Evolutionary conservation across 2,113 vertebrate genomes (phyloP), one percentile per base, ranked within the genome.

Genomic region (Pelecanoides urinatrix): DNA sequence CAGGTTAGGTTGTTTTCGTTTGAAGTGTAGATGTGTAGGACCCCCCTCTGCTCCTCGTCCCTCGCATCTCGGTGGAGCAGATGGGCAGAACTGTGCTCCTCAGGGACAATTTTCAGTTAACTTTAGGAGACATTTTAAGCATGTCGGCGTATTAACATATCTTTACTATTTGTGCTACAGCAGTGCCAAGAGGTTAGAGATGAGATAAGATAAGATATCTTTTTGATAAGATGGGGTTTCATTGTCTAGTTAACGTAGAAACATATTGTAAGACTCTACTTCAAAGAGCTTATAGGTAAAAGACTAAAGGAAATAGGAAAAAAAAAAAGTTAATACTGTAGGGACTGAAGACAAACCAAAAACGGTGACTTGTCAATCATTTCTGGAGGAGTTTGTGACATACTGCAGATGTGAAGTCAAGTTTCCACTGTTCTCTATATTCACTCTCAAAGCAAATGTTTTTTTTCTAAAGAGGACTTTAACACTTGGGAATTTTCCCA

Each of bases 101-200:
- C 12, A 1, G 30, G 18, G n/a, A 36, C 44, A 10, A 9, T 13
- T 38, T 44, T 32, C 20, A 4, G 7, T 58, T 23, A 42, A 56
- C 23, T 17, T 5, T 5, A 11, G 36, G 34, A 30, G 16, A 32
- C 32, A 34, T n/a, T 78, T 72, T 13, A 72, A 59, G 67, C 38
- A 10, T 8, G 13, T 56, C 10, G 22, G 0, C 0, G 1, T 34
- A 65, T 58, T 65, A 50, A 32, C 23, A 11, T 63, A 12, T 56
- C 25, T 34, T 68, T 25, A 15, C 29, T 55, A 30, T 55, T 42
- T 29, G 45, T 22, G 49, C 44, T 34, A 16, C 36, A 3, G 49
- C 18, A 32, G 14, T 12, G 32, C 52, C 36, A 27, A 49, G 36
- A 38, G 18, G 36, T 34, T 72, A 0, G 1, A 56, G 30, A 10